Conservation (phyloP, 2,888 invertebrate genomes). For the Scaeva pyrastri region DNA sequence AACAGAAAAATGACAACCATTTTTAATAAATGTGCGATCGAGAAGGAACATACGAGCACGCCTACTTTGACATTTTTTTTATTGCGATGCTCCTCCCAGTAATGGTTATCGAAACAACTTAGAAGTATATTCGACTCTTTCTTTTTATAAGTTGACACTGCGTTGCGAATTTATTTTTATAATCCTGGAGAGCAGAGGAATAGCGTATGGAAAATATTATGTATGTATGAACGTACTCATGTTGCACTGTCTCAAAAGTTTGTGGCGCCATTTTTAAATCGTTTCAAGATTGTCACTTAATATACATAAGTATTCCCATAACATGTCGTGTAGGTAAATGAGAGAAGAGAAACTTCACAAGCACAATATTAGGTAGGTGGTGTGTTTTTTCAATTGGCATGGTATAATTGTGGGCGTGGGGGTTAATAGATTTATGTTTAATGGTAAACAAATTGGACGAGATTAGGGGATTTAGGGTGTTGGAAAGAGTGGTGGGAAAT, state of each 20-base stretch:
- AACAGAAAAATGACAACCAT: slow-evolving; percentile 62
- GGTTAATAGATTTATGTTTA: neutral
- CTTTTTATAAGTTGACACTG: neutral
- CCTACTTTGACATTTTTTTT: slow-evolving; percentile 38
- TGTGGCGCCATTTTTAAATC: slow-evolving; percentile 14
- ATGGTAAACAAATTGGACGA: neutral
- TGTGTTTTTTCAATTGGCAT: neutral
- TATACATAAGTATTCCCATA: neutral
- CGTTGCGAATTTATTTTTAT: neutral
- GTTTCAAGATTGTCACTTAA: neutral
- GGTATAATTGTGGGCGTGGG: neutral
- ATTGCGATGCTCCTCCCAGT: slow-evolving; percentile 48
- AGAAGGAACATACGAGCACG: slow-evolving; percentile 34
- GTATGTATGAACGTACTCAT: neutral
- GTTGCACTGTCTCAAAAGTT: neutral
- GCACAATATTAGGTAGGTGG: neutral
- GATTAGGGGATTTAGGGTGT: no score
- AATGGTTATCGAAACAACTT: neutral
- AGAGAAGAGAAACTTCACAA: neutral
- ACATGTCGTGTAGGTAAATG: neutral
- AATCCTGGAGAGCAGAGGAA: no score
- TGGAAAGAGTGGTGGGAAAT: neutral
- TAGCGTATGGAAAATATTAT: neutral
- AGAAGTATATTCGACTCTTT: slow-evolving; percentile 10
- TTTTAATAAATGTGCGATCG: slow-evolving; percentile 57